Base-by-base conservation (phyloP, 2,797 vertebrate genomes). In the Oryzias sinensis region DNA sequence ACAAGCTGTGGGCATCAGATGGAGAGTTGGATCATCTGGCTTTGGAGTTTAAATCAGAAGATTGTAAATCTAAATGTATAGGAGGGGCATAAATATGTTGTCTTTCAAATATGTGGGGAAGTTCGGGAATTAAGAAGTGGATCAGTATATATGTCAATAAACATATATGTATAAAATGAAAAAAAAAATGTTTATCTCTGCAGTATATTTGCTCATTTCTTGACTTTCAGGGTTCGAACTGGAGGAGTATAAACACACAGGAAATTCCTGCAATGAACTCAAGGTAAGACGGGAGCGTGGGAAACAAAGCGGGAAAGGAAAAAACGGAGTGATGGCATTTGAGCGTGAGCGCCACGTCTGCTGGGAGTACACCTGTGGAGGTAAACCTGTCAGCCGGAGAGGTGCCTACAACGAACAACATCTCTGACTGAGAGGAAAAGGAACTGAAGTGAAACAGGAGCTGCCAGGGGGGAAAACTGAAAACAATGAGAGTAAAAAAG, bases 241-340 rank as follows among this genome's bases (percentile, higher is more conserved):
- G 14, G 67, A 20, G 58, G 49, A 72, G 60, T 33, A 18, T 64
- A 77, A 83, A 84, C 73, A 74, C 62, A 54, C 47, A 33, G 66
- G 76, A 84, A 84, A 83, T 82, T 80, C 77, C 76, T 67, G 56
- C 68, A 48, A 59, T 53, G 56, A 71, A 65, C 55, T 74, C 17
- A 52, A 65, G 73, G 59, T 40, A 52, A 63, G 65, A 58, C 33
- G 25, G 78, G 72, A 81, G 78, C 68, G 74, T 86, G 84, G 81
- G 85, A 83, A 86, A 69, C 68, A 56, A 54, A 56, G 49, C 14
- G 5, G 60, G 42, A 62, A 22, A 37, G 33, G 56, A 64, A 20
- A 48, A 42, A 47, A 43, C 37, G 58, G 53, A 68, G 67, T 57
- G 65, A 56, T 9, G 49, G 48, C 2, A 52, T 17, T 33, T 50